Conservation (phyloP, 2,888 invertebrate genomes). For the Epistrophe grossulariae region DNA sequence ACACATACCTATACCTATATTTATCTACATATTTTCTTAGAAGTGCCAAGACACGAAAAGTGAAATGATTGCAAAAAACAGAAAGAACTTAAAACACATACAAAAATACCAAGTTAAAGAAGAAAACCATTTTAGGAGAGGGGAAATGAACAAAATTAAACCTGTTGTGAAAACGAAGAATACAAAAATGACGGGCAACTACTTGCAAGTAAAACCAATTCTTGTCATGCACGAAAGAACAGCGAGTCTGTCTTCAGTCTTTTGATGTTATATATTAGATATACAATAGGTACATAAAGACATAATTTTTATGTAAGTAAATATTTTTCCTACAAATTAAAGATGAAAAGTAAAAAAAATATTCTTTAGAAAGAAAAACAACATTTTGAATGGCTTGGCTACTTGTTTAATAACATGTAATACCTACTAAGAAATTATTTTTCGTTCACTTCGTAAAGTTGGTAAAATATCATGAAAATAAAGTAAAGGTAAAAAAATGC, state of each 20-base stretch:
- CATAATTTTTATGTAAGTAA: too few relatives aligned
- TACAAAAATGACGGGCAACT: constrained; percentile 15
- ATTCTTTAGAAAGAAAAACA: too few relatives aligned
- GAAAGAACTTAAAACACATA: background rate
- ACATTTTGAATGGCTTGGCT: too few relatives aligned
- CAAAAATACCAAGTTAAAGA: background rate
- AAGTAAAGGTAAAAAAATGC: too few relatives aligned
- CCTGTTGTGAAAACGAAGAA: background rate
- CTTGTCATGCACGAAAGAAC: constrained; percentile 65
- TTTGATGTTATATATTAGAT: background rate
- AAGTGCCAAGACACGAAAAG: constrained; percentile 13
- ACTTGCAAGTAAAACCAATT: constrained; percentile 33
- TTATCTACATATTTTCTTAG: background rate
- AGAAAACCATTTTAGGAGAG: background rate
- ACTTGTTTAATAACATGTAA: too few relatives aligned
- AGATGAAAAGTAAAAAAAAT: too few relatives aligned
- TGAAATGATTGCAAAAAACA: background rate
- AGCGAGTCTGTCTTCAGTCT: constrained; percentile 33
- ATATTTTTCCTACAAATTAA: too few relatives aligned
- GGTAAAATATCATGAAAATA: too few relatives aligned
- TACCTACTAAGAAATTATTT: too few relatives aligned
- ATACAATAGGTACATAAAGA: background rate
- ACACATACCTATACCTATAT: background rate
- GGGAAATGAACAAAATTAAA: constrained; percentile 15
- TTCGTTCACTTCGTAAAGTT: too few relatives aligned